phyloP scores from a whole-genome alignment of 2,113 vertebrate genomes.

The Oryctolagus cuniculus region DNA sequence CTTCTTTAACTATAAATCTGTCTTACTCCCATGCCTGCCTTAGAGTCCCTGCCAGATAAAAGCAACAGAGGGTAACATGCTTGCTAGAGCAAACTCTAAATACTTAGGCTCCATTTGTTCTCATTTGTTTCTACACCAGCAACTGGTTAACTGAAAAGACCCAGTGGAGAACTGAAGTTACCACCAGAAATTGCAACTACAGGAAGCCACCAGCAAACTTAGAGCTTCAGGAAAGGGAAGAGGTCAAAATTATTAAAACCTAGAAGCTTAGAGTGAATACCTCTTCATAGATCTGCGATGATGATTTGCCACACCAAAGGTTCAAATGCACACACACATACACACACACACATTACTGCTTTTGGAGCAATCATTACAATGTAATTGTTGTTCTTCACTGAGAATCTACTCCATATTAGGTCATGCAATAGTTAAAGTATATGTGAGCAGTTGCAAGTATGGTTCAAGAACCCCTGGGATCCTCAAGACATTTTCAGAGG shows the following conservation, averaged over 20 bases:
- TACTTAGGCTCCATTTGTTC: background rate
- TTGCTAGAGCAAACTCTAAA: background rate
- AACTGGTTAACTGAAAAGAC: background rate
- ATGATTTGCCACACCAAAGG: background rate
- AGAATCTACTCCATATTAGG: background rate
- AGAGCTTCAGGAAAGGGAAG: background rate
- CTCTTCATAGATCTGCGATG: background rate
- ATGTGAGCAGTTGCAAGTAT: background rate
- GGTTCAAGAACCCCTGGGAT: background rate
- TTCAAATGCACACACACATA: background rate
- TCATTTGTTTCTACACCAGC: background rate
- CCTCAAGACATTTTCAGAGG: background rate
- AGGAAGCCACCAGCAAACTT: background rate
- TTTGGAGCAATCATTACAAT: background rate
- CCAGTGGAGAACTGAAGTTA: background rate
- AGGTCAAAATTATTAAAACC: slow-evolving; percentile 12
- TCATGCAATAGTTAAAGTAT: background rate
- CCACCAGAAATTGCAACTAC: background rate
- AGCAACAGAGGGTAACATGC: background rate
- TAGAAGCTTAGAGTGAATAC: background rate
- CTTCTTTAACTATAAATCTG: background rate
- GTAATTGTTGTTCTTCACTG: background rate
- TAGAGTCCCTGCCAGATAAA: background rate
- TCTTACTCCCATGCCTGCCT: background rate
- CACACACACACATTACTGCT: background rate